Evolutionary conservation across 1,140 invertebrate species (phyloP), one percentile per base, ranked within the genome.

Genomic region (Pogonomyrmex californicus): DNA sequence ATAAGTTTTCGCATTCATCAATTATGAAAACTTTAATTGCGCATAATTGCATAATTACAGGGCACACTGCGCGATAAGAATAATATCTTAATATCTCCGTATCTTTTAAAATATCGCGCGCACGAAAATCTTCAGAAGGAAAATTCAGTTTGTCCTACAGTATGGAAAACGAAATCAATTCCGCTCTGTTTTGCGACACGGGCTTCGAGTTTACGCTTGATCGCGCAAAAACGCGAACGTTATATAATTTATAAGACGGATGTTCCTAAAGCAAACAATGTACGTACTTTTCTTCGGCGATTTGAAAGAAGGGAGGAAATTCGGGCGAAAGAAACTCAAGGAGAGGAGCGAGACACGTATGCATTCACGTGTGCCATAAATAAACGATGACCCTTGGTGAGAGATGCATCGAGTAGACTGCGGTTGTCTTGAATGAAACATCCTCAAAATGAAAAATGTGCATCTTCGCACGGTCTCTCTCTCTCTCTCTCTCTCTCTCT

Each of bases 351-450:
- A 41, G 60, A 33, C 30, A 41, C 23, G 54, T 71, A 71, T 44
- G 51, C 66, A 71, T 73, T 82, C 38, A 60, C 44, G 41, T 73
- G 66, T 44, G 51, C n/a, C 49, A 73, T 66, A 83, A 83, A 73
- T 73, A 83, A 83, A 73, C 14, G 51, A 23, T 68, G 47, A 65
- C n/a, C 65, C 63, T 56, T 47, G n/a, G 47, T 58, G n/a, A 51
- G 44, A 23, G 47, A 36, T 56, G 49, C 33, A 49, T 49, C 14
- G 44, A 78, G 41, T 38, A 68, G 10, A 62, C 4, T 71, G 30
- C 54, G 38, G 23, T 60, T 73, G 65, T 82, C 66, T 71, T 71
- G 66, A 82, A 82, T 82, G 54, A 58, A 82, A 82, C 54, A 82
- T 82, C 47, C 38, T 47, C 17, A 44, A 60, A 82, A 82, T 23